phyloP scores from a whole-genome alignment of 2,113 vertebrate genomes.

The Oceanodroma tethys region DNA sequence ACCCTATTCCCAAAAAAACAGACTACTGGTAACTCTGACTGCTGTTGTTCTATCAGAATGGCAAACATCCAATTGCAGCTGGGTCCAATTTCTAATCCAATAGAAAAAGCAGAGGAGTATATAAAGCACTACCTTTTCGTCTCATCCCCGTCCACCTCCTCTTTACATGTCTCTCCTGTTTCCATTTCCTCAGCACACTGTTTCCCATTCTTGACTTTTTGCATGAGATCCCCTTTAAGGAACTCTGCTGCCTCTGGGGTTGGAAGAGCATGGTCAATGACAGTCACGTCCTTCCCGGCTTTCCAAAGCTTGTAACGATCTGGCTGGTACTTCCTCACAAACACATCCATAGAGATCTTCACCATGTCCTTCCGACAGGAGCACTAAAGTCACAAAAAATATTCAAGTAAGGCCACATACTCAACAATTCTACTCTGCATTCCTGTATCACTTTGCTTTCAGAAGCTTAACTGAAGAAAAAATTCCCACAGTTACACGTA shows the following conservation, averaged over 20 bases:
- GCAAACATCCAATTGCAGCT: not conserved
- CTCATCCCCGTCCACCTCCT: constrained; percentile 40
- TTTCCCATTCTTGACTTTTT: constrained; percentile 61
- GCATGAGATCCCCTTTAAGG: constrained; percentile 71
- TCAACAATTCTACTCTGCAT: not conserved
- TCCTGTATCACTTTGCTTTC: not conserved
- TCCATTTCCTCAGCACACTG: constrained; percentile 66
- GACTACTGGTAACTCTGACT: not conserved
- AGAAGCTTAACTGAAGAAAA: not conserved
- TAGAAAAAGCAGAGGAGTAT: not conserved
- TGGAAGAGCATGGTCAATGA: constrained; percentile 88
- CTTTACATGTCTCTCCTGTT: constrained; percentile 1
- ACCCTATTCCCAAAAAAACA: not conserved
- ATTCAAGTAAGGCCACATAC: not conserved
- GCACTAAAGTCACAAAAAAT: constrained; percentile 78
- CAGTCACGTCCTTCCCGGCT: constrained; percentile 84
- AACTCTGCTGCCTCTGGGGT: constrained; percentile 87
- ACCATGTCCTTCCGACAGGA: constrained; percentile 97
- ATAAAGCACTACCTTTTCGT: constrained; percentile 58
- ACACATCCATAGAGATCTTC: constrained; percentile 98
- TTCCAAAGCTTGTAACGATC: constrained; percentile 96
- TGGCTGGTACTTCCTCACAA: constrained; percentile 93
- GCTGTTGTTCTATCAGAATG: not conserved
- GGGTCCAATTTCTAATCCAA: not conserved
- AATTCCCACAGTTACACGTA: not conserved